phyloP scores from a whole-genome alignment of 2,113 vertebrate species.

The Perca schrenkii region DNA sequence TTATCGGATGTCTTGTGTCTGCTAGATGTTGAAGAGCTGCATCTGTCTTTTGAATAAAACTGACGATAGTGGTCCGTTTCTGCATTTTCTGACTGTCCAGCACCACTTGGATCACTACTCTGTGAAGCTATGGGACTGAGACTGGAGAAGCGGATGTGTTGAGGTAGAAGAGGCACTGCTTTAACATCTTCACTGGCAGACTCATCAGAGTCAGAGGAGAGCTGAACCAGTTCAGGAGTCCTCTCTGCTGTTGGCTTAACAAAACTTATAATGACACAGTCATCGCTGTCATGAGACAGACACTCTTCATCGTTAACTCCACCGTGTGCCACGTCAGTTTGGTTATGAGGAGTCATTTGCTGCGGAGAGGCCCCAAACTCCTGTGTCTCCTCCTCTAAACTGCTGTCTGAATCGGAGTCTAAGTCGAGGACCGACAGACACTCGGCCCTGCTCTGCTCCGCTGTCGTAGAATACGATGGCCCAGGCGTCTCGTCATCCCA shows the following conservation, averaged over 20 bases:
- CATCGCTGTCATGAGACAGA: constrained; percentile 85
- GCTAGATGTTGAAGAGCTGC: constrained; percentile 23
- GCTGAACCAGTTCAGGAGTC: constrained; percentile 94
- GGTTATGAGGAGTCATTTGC: constrained; percentile 45
- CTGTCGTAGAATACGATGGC: constrained; percentile 86
- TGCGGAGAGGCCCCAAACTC: constrained; percentile 43
- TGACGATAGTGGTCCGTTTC: constrained; percentile 11
- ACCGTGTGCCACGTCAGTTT: constrained; percentile 45
- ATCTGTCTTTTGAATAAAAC: constrained; percentile 36
- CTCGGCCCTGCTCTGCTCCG: constrained; percentile 79
- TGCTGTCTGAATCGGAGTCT: constrained; percentile 85
- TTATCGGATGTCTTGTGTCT: constrained; percentile 36
- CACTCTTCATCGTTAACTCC: constrained; percentile 65
- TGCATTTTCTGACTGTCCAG: constrained; percentile 66
- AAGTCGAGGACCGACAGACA: constrained; percentile 83
- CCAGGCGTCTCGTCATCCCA: constrained; percentile 99
- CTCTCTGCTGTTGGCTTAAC: constrained; percentile 92
- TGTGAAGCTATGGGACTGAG: constrained; percentile 80
- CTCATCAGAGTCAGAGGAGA: constrained; percentile 93
- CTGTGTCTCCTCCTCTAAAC: constrained; percentile 80
- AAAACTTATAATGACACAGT: constrained; percentile 92
- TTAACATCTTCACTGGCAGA: constrained; percentile 81
- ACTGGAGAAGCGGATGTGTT: constrained; percentile 84
- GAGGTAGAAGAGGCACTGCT: constrained; percentile 78
- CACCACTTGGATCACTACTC: constrained; percentile 65